A percentile compares a stretch with the other conserved stretches of the same genome.
phyloP scores from a whole-genome alignment of 2,797 vertebrate species.

The Cyclopterus lumpus region DNA sequence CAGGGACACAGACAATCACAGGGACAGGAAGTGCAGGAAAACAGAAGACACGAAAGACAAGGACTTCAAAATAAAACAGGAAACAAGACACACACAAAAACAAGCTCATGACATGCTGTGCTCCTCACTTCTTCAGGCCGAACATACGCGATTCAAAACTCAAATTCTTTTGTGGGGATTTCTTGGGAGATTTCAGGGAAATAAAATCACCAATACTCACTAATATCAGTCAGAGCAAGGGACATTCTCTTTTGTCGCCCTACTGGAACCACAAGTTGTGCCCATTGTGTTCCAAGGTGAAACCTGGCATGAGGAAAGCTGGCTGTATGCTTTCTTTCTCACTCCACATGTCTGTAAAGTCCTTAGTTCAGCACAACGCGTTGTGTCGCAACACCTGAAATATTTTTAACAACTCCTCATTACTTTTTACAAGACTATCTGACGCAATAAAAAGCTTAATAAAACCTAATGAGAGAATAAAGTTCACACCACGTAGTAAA shows the following conservation, averaged over 20 bases:
- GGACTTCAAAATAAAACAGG: too few relatives aligned
- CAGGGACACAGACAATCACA: too few relatives aligned
- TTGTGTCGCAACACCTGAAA: conserved; percentile 17
- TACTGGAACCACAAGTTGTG: conserved; percentile 20
- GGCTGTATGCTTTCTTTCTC: conserved; percentile 9
- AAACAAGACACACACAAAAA: too few relatives aligned
- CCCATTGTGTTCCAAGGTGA: conserved; percentile 54
- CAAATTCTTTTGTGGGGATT: not conserved
- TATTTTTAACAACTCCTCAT: not conserved
- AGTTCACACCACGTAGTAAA: not conserved
- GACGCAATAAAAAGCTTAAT: not conserved
- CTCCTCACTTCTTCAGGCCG: not conserved
- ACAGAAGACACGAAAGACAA: too few relatives aligned
- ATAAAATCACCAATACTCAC: not conserved
- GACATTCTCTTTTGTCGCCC: conserved; percentile 14
- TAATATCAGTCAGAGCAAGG: conserved; percentile 5
- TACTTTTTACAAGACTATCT: not conserved
- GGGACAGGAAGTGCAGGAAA: too few relatives aligned
- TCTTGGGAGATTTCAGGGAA: not conserved
- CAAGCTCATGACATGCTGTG: not conserved
- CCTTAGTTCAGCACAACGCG: conserved; percentile 3
- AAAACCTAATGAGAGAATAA: not conserved
- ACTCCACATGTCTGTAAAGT: not conserved
- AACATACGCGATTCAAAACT: not conserved
- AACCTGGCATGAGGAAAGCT: conserved; percentile 28